phyloP scores from a whole-genome alignment of 2,888 invertebrate species.

The Pyrrhosoma nymphula region DNA sequence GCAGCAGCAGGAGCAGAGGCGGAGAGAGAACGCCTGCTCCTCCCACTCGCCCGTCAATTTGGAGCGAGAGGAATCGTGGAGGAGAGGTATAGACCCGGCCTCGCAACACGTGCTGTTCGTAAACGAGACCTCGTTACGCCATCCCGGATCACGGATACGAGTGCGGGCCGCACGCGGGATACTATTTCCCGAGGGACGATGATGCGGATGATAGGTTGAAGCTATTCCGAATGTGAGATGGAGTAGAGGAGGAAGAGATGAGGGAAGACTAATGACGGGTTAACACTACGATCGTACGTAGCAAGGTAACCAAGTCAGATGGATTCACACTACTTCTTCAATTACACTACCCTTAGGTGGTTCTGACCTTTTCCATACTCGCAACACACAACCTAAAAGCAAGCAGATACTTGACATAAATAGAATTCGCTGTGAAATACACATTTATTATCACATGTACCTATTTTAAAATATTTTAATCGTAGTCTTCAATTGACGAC shows the following conservation, averaged over 20 bases:
- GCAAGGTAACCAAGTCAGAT: no score
- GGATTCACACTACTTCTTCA: no score
- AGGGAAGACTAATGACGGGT: no score
- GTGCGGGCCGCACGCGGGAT: neutral
- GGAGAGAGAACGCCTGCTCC: neutral
- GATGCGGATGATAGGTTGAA: neutral
- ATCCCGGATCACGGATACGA: neutral
- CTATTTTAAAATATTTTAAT: no score
- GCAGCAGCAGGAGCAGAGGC: neutral
- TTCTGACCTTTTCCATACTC: no score
- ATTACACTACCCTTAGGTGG: no score
- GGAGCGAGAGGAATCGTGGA: neutral
- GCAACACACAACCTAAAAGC: no score
- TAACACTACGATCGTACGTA: no score
- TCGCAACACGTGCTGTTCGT: neutral
- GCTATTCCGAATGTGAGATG: neutral
- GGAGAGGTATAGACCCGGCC: neutral
- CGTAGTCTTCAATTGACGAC: no score
- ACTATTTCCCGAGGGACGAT: constrained; percentile 2
- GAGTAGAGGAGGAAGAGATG: neutral
- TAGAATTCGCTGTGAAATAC: no score
- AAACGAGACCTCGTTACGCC: constrained; percentile 12
- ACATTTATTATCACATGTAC: no score
- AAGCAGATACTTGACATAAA: no score
- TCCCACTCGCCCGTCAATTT: neutral